A percentile compares a stretch with the other conserved stretches of the same genome.
Conservation (phyloP, 1,140 invertebrate genomes). For the Drosophila nannoptera region DNA sequence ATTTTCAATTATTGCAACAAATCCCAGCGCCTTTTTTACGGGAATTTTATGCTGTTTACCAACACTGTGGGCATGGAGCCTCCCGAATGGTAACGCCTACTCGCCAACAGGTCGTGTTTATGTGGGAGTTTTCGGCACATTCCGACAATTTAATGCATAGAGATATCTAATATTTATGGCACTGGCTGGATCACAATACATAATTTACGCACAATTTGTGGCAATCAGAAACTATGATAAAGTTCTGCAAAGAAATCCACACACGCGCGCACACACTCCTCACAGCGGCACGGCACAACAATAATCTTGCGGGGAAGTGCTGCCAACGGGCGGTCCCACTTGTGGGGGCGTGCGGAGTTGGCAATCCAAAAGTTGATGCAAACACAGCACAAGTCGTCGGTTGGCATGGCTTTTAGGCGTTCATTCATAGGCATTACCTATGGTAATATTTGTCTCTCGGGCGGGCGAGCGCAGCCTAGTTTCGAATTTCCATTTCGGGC, state of each 20-base stretch:
- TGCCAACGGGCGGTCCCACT: conserved; percentile 40
- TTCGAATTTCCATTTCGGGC: conserved; percentile 10
- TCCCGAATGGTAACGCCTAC: background rate
- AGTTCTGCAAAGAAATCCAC: conserved; percentile 44
- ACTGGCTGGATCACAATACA: conserved; percentile 43
- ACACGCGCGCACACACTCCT: conserved; percentile 12
- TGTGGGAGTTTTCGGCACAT: conserved; percentile 19
- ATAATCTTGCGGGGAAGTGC: conserved; percentile 6
- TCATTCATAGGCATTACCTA: conserved; percentile 32
- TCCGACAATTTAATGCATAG: conserved; percentile 24
- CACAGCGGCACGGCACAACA: too few relatives aligned
- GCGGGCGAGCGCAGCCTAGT: background rate
- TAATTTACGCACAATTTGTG: conserved; percentile 64
- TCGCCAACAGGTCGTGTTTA: conserved; percentile 29
- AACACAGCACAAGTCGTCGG: conserved; percentile 63
- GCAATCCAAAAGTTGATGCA: conserved; percentile 63
- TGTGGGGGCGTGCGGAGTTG: conserved; percentile 4
- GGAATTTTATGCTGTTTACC: conserved; percentile 12
- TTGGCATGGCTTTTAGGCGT: conserved; percentile 6
- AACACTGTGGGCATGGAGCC: conserved; percentile 13
- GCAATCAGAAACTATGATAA: conserved; percentile 64
- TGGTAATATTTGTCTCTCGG: background rate
- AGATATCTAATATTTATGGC: conserved; percentile 5
- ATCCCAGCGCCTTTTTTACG: conserved; percentile 14
- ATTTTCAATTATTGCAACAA: conserved; percentile 38